Base-by-base conservation (phyloP, 2,113 vertebrate genomes). In the Etia nguti region DNA sequence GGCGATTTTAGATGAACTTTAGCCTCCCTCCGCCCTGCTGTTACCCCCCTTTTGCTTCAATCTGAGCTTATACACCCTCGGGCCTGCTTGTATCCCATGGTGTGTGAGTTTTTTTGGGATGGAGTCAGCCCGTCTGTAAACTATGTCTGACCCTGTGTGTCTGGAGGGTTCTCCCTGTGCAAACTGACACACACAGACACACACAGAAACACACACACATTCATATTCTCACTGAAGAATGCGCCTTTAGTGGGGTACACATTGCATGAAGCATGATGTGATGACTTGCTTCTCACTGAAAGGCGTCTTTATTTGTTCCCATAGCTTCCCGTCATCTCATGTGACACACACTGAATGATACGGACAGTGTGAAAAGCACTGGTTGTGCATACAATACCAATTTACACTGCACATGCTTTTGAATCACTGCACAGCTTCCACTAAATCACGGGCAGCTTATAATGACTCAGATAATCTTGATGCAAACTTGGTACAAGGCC, bases 61-160 rank as follows among this genome's bases (percentile, higher is more conserved):
- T 70, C 56, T 52, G 12, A 81, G 79, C 36, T 24, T 57, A 85
- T 20, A 86, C 56, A 81, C 88, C 77, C 86, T 36, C 2, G 9
- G 88, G 86, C 80, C 81, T 2, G 26, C 56, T 62, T 26, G 18
- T 68, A 57, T 92, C 92, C 86, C 87, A 82, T 86, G 89, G 86
- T 48, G 13, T 62, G 29, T 81, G 56, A 75, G 57, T 81, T 43
- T 85, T 86, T 82, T 81, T 73, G 48, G 85, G 82, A 85, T 83
- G 89, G 91, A 96, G 94, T 92, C 92, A n/a, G 85, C 84, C 50
- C 56, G 90, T 95, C 95, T 94, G 90, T 93, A 92, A 94, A 95
- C 92, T 94, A 86, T 84, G 85, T 83, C 77, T 95, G 92, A 95
- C 93, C 92, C 75, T 12, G 4, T 41, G 85, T 89, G 82, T 90